A percentile compares a stretch with the other conserved stretches of the same genome.
Evolutionary conservation across 2,113 vertebrate genomes (phyloP).

Genomic region (Leptocoma aspasia): DNA sequence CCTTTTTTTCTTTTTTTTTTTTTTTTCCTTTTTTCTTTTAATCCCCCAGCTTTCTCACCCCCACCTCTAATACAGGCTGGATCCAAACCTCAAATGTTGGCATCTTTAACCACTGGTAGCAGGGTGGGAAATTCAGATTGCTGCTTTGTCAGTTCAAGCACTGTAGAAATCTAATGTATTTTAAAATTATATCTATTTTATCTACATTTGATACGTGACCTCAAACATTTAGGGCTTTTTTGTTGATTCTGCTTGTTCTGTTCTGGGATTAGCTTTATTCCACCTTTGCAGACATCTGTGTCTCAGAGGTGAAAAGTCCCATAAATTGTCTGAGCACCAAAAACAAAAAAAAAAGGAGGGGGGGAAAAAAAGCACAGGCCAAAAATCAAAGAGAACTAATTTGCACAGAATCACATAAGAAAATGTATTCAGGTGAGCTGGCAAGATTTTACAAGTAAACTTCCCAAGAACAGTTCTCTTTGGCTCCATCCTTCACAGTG

Average conservation of each 20-base stretch:
- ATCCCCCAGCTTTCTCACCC: not conserved
- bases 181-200: not conserved
- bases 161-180: not conserved
- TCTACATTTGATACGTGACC: not conserved
- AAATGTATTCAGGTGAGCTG: not conserved
- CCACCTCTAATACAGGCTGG: not conserved
- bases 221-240: not conserved
- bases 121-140: not conserved
- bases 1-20: not conserved
- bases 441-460: not conserved
- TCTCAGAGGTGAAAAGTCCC: not conserved
- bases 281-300: not conserved
- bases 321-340: not conserved
- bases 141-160: not conserved
- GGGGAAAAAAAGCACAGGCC: not conserved
- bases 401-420: not conserved
- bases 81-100: not conserved
- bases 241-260: not conserved
- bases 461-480: not conserved
- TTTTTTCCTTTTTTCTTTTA: fast-evolving
- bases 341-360: not conserved
- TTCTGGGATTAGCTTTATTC: not conserved
- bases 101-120: not conserved
- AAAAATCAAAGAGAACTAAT: not conserved
- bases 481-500: not conserved